Conservation (phyloP, 2,797 vertebrate genomes). For the Myotis myotis region DNA sequence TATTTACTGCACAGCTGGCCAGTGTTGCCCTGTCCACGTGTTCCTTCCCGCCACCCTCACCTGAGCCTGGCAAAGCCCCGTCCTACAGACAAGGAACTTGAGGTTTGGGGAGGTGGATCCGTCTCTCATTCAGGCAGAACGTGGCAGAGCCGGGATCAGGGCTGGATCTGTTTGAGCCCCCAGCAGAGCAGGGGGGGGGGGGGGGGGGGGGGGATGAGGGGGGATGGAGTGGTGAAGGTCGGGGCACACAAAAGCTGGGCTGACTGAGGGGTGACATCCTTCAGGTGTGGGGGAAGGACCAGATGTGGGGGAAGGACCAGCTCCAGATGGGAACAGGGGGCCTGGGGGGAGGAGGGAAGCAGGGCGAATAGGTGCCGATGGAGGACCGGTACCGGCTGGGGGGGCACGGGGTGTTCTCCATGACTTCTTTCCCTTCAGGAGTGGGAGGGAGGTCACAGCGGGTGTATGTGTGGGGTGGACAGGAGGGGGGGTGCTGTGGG, state of each 20-base stretch:
- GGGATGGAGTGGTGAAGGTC: background rate
- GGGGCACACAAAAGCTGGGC: background rate
- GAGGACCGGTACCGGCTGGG: too few relatives aligned
- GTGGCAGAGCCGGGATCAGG: background rate
- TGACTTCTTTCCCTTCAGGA: background rate
- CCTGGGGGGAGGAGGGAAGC: background rate
- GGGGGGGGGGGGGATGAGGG: too few relatives aligned
- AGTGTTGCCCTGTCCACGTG: accelerated
- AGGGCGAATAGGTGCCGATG: too few relatives aligned
- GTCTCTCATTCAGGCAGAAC: background rate
- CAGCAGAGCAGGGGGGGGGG: background rate
- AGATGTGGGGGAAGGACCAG: background rate
- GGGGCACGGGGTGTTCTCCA: background rate
- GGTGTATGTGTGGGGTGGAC: background rate
- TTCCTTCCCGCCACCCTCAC: background rate
- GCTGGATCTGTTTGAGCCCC: background rate
- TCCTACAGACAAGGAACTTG: background rate
- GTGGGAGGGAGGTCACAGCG: background rate
- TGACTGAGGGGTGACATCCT: background rate
- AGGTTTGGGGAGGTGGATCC: background rate
- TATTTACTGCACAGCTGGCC: background rate
- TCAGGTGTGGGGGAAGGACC: background rate
- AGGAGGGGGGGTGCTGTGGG: background rate
- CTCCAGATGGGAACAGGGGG: background rate
- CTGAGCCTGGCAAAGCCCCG: background rate